Base-by-base conservation (phyloP, 1,140 invertebrate genomes). In the Gryon sp. region DNA sequence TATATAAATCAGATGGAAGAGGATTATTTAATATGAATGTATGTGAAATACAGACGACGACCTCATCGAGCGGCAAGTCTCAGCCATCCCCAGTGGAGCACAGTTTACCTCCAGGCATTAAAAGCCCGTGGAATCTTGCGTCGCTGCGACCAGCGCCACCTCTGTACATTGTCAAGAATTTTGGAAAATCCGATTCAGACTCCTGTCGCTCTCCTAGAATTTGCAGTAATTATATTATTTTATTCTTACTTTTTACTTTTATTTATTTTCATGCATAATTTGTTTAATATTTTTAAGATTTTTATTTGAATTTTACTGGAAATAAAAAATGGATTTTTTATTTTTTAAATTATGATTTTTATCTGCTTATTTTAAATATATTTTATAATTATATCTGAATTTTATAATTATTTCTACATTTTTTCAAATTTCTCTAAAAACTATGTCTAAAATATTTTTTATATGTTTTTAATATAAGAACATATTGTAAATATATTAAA, bases 71-170 rank as follows among this genome's bases (percentile, higher is more conserved):
- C 69, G 82, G 76, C 63, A 88, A 87, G 52, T 79, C 69, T 30
- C 82, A 80, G 52, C 78, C 69, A 38, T 69, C 73, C 57, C 73
- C 63, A 46, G 62, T 59, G 81, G 85, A 87, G 34, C 77, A 80
- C 57, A 83, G 69, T 74, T 73, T 77, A 15, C 69, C 83, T 63
- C 80, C 80, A 84, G 80, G 81, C 63, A 87, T 82, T 88, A 88
- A 82, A 76, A 80, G 60, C 30, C 83, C 83, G 65, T 88, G 87
- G 87, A 83, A 80, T 48, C 79, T 88, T 18, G 84, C 87, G 75
- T 88, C 82, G 24, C 77, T 88, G 73, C 82, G 87, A 69, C 87
- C 86, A 68, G 86, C 87, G 34, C 82, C 86, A 55, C 86, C 87
- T 48, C 66, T 81, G 11, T 88, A 88, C 41, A 81, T 65, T 48